phyloP scores from a whole-genome alignment of 2,888 invertebrate species.

The Rhagium mordax region DNA sequence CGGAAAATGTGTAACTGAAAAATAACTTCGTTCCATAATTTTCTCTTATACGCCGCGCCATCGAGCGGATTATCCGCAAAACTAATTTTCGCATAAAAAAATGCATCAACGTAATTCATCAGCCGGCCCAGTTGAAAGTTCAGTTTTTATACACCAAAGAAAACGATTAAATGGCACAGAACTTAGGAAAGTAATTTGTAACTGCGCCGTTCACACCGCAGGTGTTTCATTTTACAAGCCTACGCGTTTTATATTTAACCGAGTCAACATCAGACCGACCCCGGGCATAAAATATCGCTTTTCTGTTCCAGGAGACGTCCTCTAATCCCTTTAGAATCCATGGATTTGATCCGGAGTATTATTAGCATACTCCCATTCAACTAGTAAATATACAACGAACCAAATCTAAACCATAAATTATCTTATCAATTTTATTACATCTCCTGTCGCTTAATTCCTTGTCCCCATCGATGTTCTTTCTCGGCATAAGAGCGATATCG shows the following conservation, averaged over 20 bases:
- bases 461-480: background rate
- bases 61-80: too few relatives aligned
- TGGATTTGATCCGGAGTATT: background rate
- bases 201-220: background rate
- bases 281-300: background rate
- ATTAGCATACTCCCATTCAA: background rate
- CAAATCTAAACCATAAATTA: too few relatives aligned
- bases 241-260: constrained; percentile 5
- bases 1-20: too few relatives aligned
- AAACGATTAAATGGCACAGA: constrained; percentile 9
- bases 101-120: too few relatives aligned
- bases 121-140: background rate
- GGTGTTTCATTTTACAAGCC: constrained; percentile 6
- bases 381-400: too few relatives aligned
- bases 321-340: background rate
- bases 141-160: background rate
- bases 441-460: background rate
- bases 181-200: constrained; percentile 20
- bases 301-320: background rate
- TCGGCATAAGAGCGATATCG: background rate
- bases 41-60: too few relatives aligned
- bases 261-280: background rate
- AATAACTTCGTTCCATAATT: too few relatives aligned
- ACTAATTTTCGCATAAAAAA: too few relatives aligned
- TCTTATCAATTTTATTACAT: background rate